Evolutionary conservation across 1,140 invertebrate species (phyloP), one percentile per base, ranked within the genome.

Genomic region (Hyposmocoma kahamanoa): DNA sequence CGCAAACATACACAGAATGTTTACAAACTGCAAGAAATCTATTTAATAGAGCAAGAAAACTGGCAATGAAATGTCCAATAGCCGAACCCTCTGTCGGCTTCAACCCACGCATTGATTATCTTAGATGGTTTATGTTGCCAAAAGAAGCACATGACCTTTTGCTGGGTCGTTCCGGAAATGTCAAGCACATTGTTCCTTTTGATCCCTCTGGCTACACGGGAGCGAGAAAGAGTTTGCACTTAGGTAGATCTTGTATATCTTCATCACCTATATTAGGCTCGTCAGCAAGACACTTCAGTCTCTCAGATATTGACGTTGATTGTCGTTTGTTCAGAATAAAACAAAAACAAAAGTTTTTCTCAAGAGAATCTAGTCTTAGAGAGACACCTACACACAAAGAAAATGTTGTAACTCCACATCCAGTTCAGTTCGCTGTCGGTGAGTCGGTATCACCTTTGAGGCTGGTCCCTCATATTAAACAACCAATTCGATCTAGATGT

Each of bases 121-220:
- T 96, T 10, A 85, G 95, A 45, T 97, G 95, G 95, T 97, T 96
- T 73, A 91, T 97, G 88, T 78, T 97, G 36, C 92, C 92, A 0
- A 90, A 90, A 60, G 92, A 94, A 76, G 93, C 92, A 1, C 93
- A 94, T 70, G 91, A 92, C 60, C 82, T 94, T 3, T 67, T 94
- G 0, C 82, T 93, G 0, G 92, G 92, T 13, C 89, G 91, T 58
- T 93, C 91, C 11, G 89, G 90, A 36, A 93, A 93, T 59, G 91
- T 93, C 0, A 92, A 93, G 74, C 91, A 93, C 56, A 89, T 90
- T 47, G 90, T 93, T 43, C 92, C 92, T 50, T 94, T 94, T 73
- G 90, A 92, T 72, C 92, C 92, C 0, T 78, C 74, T 26, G 79
- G 83, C 53, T 84, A 83, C 50, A 84, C 72, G 1, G 78, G 76